Evolutionary conservation across 1,140 invertebrate species (phyloP), one percentile per base, ranked within the genome.

Genomic region (Choristoneura fumiferana): DNA sequence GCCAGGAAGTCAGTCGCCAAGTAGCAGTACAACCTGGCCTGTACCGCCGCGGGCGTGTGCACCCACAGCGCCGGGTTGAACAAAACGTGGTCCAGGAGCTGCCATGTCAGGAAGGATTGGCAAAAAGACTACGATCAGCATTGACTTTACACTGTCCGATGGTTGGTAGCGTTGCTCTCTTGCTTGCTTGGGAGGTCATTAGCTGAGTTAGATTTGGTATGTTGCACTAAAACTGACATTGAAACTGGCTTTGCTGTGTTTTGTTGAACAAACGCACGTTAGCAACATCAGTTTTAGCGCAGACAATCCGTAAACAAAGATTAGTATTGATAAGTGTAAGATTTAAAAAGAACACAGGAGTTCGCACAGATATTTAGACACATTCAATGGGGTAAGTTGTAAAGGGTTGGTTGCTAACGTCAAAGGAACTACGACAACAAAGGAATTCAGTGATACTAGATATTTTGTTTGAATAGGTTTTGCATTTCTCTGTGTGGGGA

Each of bases 41-140:
- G 98, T n/a, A 99, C 98, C 61, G 95, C 94, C 9, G 98, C 96
- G 43, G 97, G 96, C 9, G 98, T 97, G 89, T 99, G 98, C 73
- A 99, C 98, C 98, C 98, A 99, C 39, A 99, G 91, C 18, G 97
- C 96, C 4, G 98, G 98, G 92, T 99, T 99, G 93, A 99, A 99
- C 33, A 99, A 93, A 39, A 99, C 95, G 91, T 99, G 97, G 90
- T 99, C 98, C 91, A 99, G 92, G 68, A 99, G 92, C 94, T 99
- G 96, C 93, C 94, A 95, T 71, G 93, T 95, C 4, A 89, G 65
- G 60, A 89, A 89, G 8, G 86, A 84, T 78, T 82, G 82, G 65
- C 84, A 89, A 63, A 87, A 89, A 65, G 83, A 86, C 86, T 87
- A 74, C 57, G 52, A 68, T 87, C 82, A 87, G 80, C 78, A 82